Base-by-base conservation (phyloP, 2,113 vertebrate species). In the Motacilla tschutschensis region DNA sequence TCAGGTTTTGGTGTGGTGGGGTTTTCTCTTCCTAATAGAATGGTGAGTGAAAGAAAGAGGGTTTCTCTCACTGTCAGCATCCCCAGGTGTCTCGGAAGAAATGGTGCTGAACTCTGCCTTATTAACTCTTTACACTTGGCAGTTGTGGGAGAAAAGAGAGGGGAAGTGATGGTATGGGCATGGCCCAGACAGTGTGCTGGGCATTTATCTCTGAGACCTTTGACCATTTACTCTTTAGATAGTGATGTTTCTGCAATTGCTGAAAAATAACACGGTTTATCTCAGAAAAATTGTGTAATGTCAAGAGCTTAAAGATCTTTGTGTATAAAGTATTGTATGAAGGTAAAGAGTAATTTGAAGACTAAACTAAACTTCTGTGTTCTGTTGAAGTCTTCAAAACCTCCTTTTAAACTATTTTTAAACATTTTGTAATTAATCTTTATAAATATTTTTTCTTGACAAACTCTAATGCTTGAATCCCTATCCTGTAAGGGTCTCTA, bases 71-170 rank as follows among this genome's bases (percentile, higher is more conserved):
- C 33, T 31, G 62, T 31, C 31, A 14, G 58, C 44, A 19, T 63
- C 57, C 6, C 21, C 9, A 0, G 17, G n/a, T 67, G 28, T 43
- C 22, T 71, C 0, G 0, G 20, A 16, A 48, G 19, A 22, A 73
- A 5, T 0, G 9, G 12, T 21, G 18, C 14, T 26, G 33, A 48
- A 5, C 28, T 86, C 26, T 26, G 41, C 29, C 8, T 21, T 26
- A 3, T 20, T 70, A 47, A 66, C 7, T 26, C 71, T 36, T 47
- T 22, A 3, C 1, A 19, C 26, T 63, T 59, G 25, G 50, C 17
- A 31, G 9, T 0, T 59, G 31, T 29, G 33, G 25, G 18, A 41
- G 35, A 29, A 60, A 29, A 16, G 17, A 46, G 11, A 25, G 28
- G 13, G 16, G 12, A 22, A 17, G 29, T 13, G 13, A 16, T 3